These are phyloP conservation scores for Ceratina japonica DNA, from an alignment of 1,140 invertebrate genomes.

Conservation along the genomic window DNA sequence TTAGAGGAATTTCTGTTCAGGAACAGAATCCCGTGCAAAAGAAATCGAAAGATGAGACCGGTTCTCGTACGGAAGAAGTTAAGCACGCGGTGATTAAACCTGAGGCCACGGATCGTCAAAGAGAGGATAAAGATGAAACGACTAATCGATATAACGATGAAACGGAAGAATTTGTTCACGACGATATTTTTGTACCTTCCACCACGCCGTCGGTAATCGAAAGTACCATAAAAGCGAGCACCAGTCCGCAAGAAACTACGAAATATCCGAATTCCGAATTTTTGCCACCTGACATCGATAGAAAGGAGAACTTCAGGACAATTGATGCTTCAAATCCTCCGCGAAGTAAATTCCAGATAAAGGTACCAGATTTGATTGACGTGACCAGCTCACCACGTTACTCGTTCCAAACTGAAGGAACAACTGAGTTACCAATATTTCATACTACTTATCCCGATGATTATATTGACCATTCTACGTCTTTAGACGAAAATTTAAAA, in stretches of 20 bases:
- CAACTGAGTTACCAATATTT: slow-evolving; percentile 26
- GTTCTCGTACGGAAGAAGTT: not conserved
- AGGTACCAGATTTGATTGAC: slow-evolving; percentile 49
- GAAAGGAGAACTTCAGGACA: not conserved
- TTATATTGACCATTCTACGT: not conserved
- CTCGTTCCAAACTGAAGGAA: not conserved
- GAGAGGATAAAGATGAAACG: not conserved
- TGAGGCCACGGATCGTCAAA: not conserved
- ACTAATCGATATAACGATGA: slow-evolving; percentile 2
- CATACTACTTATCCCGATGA: not conserved
- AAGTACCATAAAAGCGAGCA: slow-evolving; percentile 3
- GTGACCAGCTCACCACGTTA: slow-evolving; percentile 3
- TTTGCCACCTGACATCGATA: not conserved
- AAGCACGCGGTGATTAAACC: not conserved
- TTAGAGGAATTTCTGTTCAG: slow-evolving; percentile 17
- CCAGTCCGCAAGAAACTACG: not conserved
- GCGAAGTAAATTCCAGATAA: slow-evolving; percentile 64
- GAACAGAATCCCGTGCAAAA: slow-evolving; percentile 26
- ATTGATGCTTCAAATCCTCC: slow-evolving; percentile 38
- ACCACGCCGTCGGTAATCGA: slow-evolving; percentile 16
- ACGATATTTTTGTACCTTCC: not conserved
- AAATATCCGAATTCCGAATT: not conserved
- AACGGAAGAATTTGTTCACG: not conserved
- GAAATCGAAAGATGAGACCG: not conserved
- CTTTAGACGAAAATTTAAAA: not conserved